Conservation (phyloP, 1,140 invertebrate species). For the Drosophila watanabei region DNA sequence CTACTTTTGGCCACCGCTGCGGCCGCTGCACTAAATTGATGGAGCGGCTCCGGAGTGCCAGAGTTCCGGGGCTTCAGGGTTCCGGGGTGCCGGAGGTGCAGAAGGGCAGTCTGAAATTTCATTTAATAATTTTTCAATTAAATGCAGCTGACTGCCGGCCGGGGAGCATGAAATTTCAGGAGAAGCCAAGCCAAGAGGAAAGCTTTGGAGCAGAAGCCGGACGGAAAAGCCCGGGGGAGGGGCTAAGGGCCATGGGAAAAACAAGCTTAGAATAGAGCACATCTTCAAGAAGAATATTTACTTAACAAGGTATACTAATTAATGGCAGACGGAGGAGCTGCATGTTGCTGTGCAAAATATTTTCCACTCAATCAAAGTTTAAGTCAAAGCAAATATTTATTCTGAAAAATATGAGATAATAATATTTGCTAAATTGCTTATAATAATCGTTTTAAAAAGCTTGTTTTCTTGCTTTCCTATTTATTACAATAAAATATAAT, state of each 20-base stretch:
- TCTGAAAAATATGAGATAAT: not conserved
- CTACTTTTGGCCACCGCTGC: slow-evolving; percentile 59
- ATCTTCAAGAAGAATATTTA: slow-evolving; percentile 22
- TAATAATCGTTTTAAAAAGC: too few species aligned
- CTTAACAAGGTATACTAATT: slow-evolving; percentile 16
- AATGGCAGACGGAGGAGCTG: not conserved
- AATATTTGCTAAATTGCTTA: too few species aligned
- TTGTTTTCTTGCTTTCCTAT: too few species aligned
- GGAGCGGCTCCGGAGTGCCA: slow-evolving; percentile 14
- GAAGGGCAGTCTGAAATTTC: slow-evolving; percentile 59
- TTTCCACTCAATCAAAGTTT: not conserved
- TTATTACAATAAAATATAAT: not conserved
- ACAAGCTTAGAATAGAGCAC: slow-evolving; percentile 13
- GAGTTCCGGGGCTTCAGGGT: slow-evolving; percentile 1
- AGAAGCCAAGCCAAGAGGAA: slow-evolving; percentile 21
- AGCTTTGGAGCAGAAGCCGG: slow-evolving; percentile 11
- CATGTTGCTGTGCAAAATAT: not conserved
- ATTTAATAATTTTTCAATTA: slow-evolving; percentile 84
- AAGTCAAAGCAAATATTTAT: not conserved
- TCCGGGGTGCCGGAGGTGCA: slow-evolving; percentile 2
- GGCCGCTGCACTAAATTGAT: slow-evolving; percentile 53
- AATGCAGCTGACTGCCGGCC: slow-evolving; percentile 69
- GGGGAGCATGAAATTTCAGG: slow-evolving; percentile 34
- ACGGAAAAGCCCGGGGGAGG: not conserved
- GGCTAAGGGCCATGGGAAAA: slow-evolving; percentile 1